These are phyloP conservation scores for Anthophora plumipes DNA, from an alignment of 2,888 invertebrate genomes.

Conservation along the genomic window DNA sequence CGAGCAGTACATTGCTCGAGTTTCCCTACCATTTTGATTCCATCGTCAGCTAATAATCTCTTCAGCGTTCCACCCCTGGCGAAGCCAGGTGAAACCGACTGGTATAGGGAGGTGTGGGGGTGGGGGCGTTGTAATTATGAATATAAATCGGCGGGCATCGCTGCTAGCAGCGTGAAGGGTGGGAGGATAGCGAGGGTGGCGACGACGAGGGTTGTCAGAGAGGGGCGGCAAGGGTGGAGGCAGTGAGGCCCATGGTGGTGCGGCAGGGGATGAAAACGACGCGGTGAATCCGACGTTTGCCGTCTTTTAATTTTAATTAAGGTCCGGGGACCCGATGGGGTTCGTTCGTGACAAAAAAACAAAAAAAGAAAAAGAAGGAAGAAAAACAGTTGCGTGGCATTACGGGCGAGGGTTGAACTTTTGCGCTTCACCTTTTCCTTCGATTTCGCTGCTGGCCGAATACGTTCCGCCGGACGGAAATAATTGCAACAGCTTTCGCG, in stretches of 20 bases:
- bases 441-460: slow-evolving; percentile 27
- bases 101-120: slow-evolving; percentile 59
- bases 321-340: slow-evolving; percentile 65
- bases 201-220: slow-evolving; percentile 34
- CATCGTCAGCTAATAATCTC: slow-evolving; percentile 80
- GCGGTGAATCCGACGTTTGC: slow-evolving; percentile 77
- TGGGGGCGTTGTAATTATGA: slow-evolving; percentile 79
- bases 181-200: slow-evolving; percentile 38
- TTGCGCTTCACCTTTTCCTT: slow-evolving; percentile 33
- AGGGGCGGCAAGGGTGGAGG: slow-evolving; percentile 25
- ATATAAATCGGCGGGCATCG: slow-evolving; percentile 81
- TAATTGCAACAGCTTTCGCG: slow-evolving; percentile 29
- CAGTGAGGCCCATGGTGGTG: slow-evolving; percentile 50
- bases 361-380: too few species aligned
- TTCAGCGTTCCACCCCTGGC: slow-evolving; percentile 67
- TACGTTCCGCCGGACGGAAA: slow-evolving; percentile 24
- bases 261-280: slow-evolving; percentile 73
- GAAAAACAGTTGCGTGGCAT: slow-evolving; percentile 71
- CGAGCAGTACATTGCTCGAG: slow-evolving; percentile 55
- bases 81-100: slow-evolving; percentile 74
- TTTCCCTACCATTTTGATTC: slow-evolving; percentile 73
- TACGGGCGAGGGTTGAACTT: slow-evolving; percentile 58
- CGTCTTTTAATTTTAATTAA: slow-evolving; percentile 84
- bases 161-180: slow-evolving; percentile 56
- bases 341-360: slow-evolving; percentile 44